Percentiles rank a stretch among this genome's conserved stretches.
Conservation (phyloP, 2,113 vertebrate species). For the Carollia perspicillata region DNA sequence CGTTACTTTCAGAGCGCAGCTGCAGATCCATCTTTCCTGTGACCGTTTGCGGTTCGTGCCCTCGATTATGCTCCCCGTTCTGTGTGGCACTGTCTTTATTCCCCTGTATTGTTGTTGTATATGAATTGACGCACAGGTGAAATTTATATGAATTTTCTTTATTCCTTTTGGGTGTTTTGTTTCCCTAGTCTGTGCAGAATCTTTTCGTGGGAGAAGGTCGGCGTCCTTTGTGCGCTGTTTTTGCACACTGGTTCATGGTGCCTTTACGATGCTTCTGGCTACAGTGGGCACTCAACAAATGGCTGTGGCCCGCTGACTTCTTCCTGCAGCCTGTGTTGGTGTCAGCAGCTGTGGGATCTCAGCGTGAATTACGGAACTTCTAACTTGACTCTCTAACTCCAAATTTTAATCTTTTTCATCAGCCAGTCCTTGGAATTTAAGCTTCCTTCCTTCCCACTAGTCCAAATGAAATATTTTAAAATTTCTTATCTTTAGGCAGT, state of each 20-base stretch:
- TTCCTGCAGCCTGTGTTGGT: slow-evolving; percentile 2
- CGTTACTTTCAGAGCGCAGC: not conserved
- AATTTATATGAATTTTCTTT: not conserved
- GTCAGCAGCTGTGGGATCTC: slow-evolving; percentile 14
- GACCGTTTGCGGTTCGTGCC: not conserved
- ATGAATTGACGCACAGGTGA: not conserved
- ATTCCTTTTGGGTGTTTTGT: not conserved
- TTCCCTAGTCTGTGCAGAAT: not conserved
- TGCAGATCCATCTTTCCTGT: not conserved
- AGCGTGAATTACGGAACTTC: not conserved
- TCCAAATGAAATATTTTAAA: slow-evolving; percentile 12
- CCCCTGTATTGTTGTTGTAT: not conserved
- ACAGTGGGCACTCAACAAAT: not conserved
- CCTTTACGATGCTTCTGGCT: not conserved
- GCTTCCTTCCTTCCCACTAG: not conserved
- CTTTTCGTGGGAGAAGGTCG: not conserved
- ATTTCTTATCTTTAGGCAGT: not conserved
- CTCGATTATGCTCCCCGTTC: not conserved
- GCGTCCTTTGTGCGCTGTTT: not conserved
- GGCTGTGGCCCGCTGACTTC: not conserved
- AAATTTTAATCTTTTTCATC: slow-evolving; percentile 19
- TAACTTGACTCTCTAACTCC: not conserved
- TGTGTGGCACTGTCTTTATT: not conserved
- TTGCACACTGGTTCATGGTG: not conserved
- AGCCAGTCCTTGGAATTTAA: slow-evolving; percentile 37